Base-by-base conservation (phyloP, 1,140 invertebrate species). In the Tetramorium alpestre region DNA sequence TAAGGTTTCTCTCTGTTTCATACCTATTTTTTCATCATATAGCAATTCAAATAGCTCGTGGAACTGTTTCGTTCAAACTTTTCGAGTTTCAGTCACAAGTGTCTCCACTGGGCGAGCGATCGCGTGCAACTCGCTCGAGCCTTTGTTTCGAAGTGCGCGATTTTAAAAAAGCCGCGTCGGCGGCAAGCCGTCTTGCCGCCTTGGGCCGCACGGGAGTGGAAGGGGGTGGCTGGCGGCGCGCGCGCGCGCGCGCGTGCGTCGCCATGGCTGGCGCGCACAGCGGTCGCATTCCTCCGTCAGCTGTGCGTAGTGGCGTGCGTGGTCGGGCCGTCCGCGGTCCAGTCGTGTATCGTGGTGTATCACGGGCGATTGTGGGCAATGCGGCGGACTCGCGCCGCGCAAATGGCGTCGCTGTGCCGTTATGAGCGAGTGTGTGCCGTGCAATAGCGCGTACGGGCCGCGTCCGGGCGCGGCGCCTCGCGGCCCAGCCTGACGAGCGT, bases 401-500 rank as follows among this genome's bases (percentile, higher is more conserved):
- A 92, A 92, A 92, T 92, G 92, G 92, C 93, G 91, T 89, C 91
- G 62, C 82, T 13, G 69, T 90, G 88, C 64, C 76, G 86, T 87
- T 77, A 93, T 92, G 92, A 92, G 47, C 88, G 89, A 86, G 70
- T 81, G 87, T 86, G 87, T 91, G 85, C 78, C 87, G 91, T 90
- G 86, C 86, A 92, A 77, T 90, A 93, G 89, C 89, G 92, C 88
- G 87, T 90, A 88, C 87, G 91, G 91, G 88, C 90, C 91, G 90
- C 88, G 87, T 91, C 80, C 88, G 88, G 93, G 93, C 89, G 80
- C 92, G 89, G 91, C 64, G 89, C 69, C 80, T 86, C 80, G 87
- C 89, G 90, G 88, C 85, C 86, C 87, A 89, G 90, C 88, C 77
- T 94, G 89, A 93, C 90, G 81, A 25, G 51, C 4, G 51, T 33